Percentiles rank a stretch among this genome's conserved stretches.
Evolutionary conservation across 2,113 vertebrate genomes (phyloP).

Genomic region (Andinoacara biseriatus): DNA sequence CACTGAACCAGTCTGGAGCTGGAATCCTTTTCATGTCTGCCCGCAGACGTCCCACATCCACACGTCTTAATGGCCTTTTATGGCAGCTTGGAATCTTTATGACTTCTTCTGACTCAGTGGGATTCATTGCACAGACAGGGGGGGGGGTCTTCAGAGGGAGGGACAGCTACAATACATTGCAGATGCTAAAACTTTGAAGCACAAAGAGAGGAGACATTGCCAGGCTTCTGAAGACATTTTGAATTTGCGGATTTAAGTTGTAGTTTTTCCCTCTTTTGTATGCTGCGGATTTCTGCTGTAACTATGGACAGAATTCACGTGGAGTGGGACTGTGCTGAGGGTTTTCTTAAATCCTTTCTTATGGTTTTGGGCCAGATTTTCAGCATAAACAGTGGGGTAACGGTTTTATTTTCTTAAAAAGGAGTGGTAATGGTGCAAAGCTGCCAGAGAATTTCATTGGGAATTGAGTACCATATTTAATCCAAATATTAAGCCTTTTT

Average conservation of each 20-base stretch:
- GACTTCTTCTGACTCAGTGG: conserved; percentile 70
- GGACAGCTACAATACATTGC: conserved; percentile 32
- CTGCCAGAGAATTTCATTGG: background rate
- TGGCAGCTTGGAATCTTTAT: conserved; percentile 82
- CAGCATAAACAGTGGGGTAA: conserved; percentile 45
- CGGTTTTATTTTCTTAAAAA: background rate
- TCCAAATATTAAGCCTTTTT: background rate
- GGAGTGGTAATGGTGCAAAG: background rate
- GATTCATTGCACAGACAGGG: conserved; percentile 63
- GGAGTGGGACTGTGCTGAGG: background rate
- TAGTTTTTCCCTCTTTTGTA: background rate
- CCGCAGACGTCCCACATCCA: conserved; percentile 68
- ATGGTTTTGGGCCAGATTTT: conserved; percentile 3
- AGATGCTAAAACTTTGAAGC: conserved; percentile 35
- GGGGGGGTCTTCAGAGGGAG: conserved; percentile 45
- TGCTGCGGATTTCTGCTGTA: conserved; percentile 5
- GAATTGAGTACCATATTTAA: background rate
- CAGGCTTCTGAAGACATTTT: conserved; percentile 8
- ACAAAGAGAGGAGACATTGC: conserved; percentile 1
- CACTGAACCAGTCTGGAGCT: conserved; percentile 57
- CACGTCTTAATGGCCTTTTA: conserved; percentile 79
- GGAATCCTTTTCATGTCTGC: conserved; percentile 80
- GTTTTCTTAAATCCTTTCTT: background rate
- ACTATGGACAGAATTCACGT: background rate
- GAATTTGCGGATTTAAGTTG: conserved; percentile 24